Percentiles rank a stretch among this genome's conserved stretches.
phyloP scores from a whole-genome alignment of 1,140 invertebrate species.

The Dermatophagoides farinae region DNA sequence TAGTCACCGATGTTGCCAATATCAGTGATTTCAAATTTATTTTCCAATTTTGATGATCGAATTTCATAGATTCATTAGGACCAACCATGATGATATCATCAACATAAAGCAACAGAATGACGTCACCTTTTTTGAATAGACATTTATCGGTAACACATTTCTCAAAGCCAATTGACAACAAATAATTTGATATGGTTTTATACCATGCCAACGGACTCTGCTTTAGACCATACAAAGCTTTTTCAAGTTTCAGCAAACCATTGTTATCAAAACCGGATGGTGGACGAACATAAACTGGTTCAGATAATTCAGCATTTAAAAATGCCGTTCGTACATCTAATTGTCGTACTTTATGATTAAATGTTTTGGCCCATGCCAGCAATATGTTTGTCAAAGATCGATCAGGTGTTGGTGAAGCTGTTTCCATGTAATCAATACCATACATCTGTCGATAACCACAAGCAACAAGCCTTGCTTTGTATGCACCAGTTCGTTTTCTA shows the following conservation, averaged over 20 bases:
- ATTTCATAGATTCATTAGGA: not conserved
- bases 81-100: not conserved
- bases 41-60: not conserved
- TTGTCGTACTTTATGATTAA: slow-evolving; percentile 21
- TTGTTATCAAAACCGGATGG: slow-evolving; percentile 15
- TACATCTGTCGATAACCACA: slow-evolving; percentile 24
- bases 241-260: slow-evolving; percentile 13
- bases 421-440: slow-evolving; percentile 23
- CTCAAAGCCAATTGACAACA: not conserved
- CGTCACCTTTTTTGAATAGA: not conserved
- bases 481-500: slow-evolving; percentile 14
- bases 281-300: slow-evolving; percentile 25
- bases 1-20: not conserved
- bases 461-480: slow-evolving; percentile 27
- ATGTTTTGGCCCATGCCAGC: slow-evolving; percentile 19
- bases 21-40: slow-evolving; percentile 4
- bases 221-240: slow-evolving; percentile 23
- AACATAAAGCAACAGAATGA: not conserved
- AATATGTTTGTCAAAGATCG: slow-evolving; percentile 20
- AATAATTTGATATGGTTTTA: slow-evolving; percentile 3
- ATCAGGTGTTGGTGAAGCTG: slow-evolving; percentile 23
- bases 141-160: not conserved
- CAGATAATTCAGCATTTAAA: slow-evolving; percentile 24
- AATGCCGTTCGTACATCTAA: slow-evolving; percentile 26
- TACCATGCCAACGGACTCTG: slow-evolving; percentile 22